These are phyloP conservation scores for Onthophagus sagittarius DNA, from an alignment of 2,888 invertebrate species.

Conservation along the genomic window DNA sequence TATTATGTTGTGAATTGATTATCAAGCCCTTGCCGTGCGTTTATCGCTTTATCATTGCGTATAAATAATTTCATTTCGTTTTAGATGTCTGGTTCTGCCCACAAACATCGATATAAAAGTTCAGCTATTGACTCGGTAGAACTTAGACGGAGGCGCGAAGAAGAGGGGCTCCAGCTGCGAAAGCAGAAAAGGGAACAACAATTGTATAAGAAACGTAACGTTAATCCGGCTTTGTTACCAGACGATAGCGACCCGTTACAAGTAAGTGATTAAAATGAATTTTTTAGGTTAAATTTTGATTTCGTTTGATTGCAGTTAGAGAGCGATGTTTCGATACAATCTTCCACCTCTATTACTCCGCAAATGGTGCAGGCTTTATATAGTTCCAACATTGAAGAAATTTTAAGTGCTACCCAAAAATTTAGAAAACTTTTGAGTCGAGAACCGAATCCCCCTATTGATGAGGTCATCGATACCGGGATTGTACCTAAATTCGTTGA, in stretches of 20 bases:
- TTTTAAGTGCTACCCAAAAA: conserved; percentile 84
- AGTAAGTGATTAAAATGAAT: conserved; percentile 34
- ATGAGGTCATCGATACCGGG: conserved; percentile 91
- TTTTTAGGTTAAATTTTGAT: background rate
- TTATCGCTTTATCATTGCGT: background rate
- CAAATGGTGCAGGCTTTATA: conserved; percentile 85
- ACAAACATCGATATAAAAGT: conserved; percentile 93
- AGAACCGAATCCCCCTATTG: conserved; percentile 96
- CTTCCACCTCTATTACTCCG: conserved; percentile 58
- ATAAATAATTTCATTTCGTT: conserved; percentile 24
- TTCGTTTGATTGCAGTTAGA: conserved; percentile 35
- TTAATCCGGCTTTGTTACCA: conserved; percentile 49
- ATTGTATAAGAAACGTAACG: conserved; percentile 88
- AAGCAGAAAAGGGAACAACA: conserved; percentile 96
- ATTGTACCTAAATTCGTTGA: conserved; percentile 93
- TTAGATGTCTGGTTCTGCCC: conserved; percentile 77
- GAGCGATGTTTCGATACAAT: conserved; percentile 45
- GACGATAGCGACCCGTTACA: conserved; percentile 47
- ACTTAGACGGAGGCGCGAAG: conserved; percentile 85
- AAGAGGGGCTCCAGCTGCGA: conserved; percentile 92
- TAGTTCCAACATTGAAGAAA: conserved; percentile 70
- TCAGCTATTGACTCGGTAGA: conserved; percentile 88
- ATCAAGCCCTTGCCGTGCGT: background rate
- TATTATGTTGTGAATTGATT: conserved; percentile 7
- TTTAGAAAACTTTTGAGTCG: conserved; percentile 89